A percentile compares a stretch with the other conserved stretches of the same genome.
phyloP scores from a whole-genome alignment of 2,797 vertebrate species.

The Enteromius anoplus region DNA sequence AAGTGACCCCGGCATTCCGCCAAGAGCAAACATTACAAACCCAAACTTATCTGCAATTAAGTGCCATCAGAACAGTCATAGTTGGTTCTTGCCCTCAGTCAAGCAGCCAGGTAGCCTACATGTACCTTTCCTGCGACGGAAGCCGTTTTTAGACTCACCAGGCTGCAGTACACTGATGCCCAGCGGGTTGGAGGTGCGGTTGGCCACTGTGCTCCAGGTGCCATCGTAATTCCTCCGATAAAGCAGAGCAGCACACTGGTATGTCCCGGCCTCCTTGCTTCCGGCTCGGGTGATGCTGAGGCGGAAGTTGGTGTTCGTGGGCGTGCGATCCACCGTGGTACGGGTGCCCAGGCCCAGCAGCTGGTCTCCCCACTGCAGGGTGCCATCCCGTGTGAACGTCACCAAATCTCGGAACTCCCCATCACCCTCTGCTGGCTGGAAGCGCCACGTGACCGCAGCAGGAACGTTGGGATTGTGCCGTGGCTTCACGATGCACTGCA shows the following conservation, averaged over 20 bases:
- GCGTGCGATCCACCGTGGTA: conserved; percentile 89
- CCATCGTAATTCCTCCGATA: conserved; percentile 91
- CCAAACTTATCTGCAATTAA: background rate
- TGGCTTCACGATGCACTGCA: conserved; percentile 95
- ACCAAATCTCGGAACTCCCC: conserved; percentile 88
- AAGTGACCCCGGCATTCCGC: background rate
- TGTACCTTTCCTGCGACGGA: conserved; percentile 34
- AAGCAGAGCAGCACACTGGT: conserved; percentile 91
- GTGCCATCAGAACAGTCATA: conserved; percentile 14
- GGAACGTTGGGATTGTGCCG: conserved; percentile 90
- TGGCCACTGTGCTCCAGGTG: conserved; percentile 89
- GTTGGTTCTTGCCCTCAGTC: background rate
- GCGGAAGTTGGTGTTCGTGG: conserved; percentile 92
- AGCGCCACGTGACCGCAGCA: conserved; percentile 92
- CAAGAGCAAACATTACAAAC: conserved; percentile 8
- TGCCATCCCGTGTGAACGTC: conserved; percentile 91
- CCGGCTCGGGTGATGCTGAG: conserved; percentile 92
- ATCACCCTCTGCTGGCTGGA: conserved; percentile 78
- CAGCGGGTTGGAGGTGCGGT: conserved; percentile 93
- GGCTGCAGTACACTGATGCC: conserved; percentile 94
- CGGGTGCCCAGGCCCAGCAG: conserved; percentile 84
- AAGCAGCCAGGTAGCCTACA: conserved; percentile 19
- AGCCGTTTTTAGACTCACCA: conserved; percentile 72
- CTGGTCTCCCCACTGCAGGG: conserved; percentile 92
- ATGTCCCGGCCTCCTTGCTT: conserved; percentile 91